Evolutionary conservation across 1,140 invertebrate species (phyloP).

Genomic region (Scaptomyza montana): DNA sequence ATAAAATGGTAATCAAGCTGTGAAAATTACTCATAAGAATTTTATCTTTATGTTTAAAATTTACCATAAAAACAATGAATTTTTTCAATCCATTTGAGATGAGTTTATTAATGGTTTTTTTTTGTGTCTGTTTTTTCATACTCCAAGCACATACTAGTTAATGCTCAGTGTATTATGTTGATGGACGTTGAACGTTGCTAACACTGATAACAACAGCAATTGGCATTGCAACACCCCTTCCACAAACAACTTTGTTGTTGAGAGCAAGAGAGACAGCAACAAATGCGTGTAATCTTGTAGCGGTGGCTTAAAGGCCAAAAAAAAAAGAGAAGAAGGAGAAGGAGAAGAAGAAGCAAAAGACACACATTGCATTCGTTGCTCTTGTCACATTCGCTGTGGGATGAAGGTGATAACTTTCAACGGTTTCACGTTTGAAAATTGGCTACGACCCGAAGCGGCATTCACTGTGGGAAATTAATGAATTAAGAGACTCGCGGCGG

Average conservation of each 20-base stretch:
- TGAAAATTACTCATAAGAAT: neutral
- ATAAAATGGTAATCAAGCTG: neutral
- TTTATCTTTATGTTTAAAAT: too few relatives aligned
- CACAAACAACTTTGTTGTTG: conserved; percentile 33
- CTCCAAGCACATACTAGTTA: neutral
- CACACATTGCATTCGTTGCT: conserved; percentile 18
- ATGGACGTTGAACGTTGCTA: neutral
- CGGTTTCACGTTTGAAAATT: conserved; percentile 78
- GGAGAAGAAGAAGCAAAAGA: too few relatives aligned
- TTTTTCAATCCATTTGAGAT: too few relatives aligned
- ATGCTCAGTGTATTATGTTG: conserved; percentile 24
- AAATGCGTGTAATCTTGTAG: conserved; percentile 47
- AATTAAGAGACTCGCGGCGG: conserved; percentile 63
- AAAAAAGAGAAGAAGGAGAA: conserved; percentile 38
- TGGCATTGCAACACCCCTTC: conserved; percentile 30
- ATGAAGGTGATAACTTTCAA: conserved; percentile 78
- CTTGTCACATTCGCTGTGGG: conserved; percentile 22
- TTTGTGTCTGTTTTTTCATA: too few relatives aligned
- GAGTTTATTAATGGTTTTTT: too few relatives aligned
- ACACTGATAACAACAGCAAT: conserved; percentile 41
- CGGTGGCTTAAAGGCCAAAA: conserved; percentile 50
- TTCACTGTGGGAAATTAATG: conserved; percentile 77
- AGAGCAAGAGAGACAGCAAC: neutral
- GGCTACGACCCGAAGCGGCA: conserved; percentile 43
- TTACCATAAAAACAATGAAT: too few relatives aligned